Evolutionary conservation across 2,888 invertebrate species (phyloP).

Genomic region (Ligdia adustata): DNA sequence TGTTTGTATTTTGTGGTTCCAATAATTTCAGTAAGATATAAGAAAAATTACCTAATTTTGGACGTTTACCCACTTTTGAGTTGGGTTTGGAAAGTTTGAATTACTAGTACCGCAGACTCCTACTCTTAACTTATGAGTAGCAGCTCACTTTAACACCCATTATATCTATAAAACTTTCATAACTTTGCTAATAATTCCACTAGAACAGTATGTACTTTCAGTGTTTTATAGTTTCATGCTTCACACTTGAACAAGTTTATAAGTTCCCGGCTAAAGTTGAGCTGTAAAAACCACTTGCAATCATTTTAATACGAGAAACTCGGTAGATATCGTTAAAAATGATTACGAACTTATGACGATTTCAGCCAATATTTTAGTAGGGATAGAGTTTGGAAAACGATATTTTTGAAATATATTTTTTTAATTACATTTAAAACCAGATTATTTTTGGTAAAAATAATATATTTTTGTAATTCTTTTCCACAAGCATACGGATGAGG

Average conservation of each 20-base stretch:
- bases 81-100: too few relatives aligned
- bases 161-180: conserved; percentile 3
- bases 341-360: conserved; percentile 2
- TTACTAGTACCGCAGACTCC: too few relatives aligned
- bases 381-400: neutral
- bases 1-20: too few relatives aligned
- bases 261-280: conserved; percentile 38
- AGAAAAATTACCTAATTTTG: too few relatives aligned
- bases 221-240: conserved; percentile 45
- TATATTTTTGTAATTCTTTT: too few relatives aligned
- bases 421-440: too few relatives aligned
- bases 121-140: neutral
- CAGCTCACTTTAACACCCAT: neutral
- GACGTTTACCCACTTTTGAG: too few relatives aligned
- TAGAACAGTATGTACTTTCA: conserved; percentile 34
- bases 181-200: conserved; percentile 47
- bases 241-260: conserved; percentile 37
- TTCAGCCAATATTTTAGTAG: conserved; percentile 1
- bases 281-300: conserved; percentile 33
- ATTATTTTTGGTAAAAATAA: too few relatives aligned
- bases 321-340: conserved; percentile 14
- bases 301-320: conserved; percentile 28
- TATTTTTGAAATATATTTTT: too few relatives aligned
- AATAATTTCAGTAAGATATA: too few relatives aligned
- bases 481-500: too few relatives aligned